Percentiles rank a stretch among this genome's conserved stretches.
These are phyloP conservation scores for Arvicola amphibius DNA, from an alignment of 2,797 vertebrate species.

Conservation along the genomic window DNA sequence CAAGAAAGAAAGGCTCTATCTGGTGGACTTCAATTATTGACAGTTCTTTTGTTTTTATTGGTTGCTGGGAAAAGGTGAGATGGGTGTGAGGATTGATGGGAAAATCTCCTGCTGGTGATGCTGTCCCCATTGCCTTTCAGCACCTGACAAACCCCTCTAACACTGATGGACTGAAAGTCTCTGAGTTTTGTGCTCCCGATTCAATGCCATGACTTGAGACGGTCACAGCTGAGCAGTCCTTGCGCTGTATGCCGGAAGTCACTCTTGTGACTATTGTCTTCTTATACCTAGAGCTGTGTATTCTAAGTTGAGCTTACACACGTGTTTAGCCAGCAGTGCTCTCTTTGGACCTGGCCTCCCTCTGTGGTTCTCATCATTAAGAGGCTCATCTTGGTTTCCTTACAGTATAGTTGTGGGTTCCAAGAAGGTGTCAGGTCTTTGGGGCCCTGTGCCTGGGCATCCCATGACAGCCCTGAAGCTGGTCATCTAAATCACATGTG, in stretches of 20 bases:
- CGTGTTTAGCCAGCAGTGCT: accelerated
- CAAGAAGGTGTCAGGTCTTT: not conserved
- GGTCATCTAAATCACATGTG: not conserved
- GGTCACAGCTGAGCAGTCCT: not conserved
- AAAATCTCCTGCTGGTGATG: not conserved
- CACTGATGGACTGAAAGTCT: not conserved
- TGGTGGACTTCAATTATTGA: not conserved
- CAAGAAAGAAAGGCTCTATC: not conserved
- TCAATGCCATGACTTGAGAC: not conserved
- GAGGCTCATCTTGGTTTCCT: not conserved
- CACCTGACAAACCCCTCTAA: too few species aligned
- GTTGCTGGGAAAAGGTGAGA: not conserved
- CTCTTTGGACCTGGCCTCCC: not conserved
- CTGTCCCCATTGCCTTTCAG: not conserved
- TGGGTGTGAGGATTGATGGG: not conserved
- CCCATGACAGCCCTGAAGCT: too few species aligned
- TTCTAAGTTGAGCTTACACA: not conserved
- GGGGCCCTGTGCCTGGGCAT: not conserved
- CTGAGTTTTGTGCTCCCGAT: not conserved
- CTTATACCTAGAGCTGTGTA: not conserved
- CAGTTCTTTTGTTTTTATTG: not conserved
- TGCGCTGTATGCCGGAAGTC: not conserved
- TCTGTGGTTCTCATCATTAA: not conserved
- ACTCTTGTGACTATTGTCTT: not conserved
- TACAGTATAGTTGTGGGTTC: not conserved